A percentile compares a stretch with the other conserved stretches of the same genome.
These are phyloP conservation scores for Trogon surrucura DNA, from an alignment of 2,113 vertebrate genomes.

Conservation along the genomic window DNA sequence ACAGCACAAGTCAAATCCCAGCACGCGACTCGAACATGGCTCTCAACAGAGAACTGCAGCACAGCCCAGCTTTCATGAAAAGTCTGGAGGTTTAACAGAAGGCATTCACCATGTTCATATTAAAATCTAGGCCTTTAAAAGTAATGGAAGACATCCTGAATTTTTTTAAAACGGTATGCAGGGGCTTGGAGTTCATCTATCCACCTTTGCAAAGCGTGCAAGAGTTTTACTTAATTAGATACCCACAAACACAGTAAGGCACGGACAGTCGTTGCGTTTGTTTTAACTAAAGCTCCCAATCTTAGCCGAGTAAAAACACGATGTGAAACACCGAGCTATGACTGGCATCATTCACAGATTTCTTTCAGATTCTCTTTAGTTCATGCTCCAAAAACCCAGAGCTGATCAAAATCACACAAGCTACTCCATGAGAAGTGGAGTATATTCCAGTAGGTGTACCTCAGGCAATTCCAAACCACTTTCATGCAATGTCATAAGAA, in stretches of 20 bases:
- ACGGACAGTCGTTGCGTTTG: background rate
- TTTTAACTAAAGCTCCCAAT: background rate
- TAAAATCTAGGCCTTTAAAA: background rate
- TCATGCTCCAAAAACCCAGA: background rate
- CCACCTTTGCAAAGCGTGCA: background rate
- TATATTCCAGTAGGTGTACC: fast-evolving
- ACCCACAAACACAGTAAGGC: background rate
- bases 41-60: background rate
- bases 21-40: background rate
- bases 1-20: background rate
- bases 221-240: background rate
- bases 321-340: background rate
- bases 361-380: background rate
- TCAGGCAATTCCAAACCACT: background rate
- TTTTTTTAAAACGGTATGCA: background rate
- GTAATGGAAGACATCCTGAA: background rate
- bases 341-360: background rate
- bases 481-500: fast-evolving
- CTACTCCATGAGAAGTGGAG: background rate
- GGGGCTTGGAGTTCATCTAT: background rate
- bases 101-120: background rate
- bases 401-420: background rate
- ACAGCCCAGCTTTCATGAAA: background rate
- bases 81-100: background rate
- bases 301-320: background rate